Percentiles rank a stretch among this genome's conserved stretches.
These are phyloP conservation scores for Pristionchus mayeri DNA, from an alignment of 2,888 invertebrate species.

Conservation along the genomic window DNA sequence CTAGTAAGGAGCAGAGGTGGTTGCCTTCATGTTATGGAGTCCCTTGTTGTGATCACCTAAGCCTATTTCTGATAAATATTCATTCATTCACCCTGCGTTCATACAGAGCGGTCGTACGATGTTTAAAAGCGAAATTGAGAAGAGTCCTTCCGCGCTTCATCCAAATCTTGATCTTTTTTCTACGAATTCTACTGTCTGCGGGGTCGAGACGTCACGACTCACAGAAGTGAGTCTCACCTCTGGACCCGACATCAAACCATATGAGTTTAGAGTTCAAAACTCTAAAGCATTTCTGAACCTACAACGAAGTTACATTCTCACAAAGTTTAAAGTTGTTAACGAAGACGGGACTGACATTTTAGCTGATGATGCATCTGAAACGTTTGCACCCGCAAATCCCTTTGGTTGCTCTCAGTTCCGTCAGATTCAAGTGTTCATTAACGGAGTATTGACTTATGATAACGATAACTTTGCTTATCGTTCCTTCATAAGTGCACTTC, in stretches of 20 bases:
- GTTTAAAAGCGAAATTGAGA: constrained; percentile 33
- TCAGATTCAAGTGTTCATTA: neutral
- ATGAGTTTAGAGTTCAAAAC: constrained; percentile 22
- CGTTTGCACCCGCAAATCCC: neutral
- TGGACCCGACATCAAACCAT: constrained; percentile 2
- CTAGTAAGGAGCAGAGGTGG: neutral
- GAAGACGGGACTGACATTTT: constrained; percentile 22
- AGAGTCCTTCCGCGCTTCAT: neutral
- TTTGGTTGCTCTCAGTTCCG: neutral
- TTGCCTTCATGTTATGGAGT: neutral
- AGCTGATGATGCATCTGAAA: neutral
- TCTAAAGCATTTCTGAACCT: constrained; percentile 29
- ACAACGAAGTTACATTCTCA: constrained; percentile 8
- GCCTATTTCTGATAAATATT: neutral
- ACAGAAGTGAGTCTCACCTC: constrained; percentile 32
- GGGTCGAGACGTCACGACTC: constrained; percentile 20
- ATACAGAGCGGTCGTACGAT: constrained; percentile 33
- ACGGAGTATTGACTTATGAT: neutral
- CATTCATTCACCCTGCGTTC: constrained; percentile 33
- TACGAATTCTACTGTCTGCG: constrained; percentile 2
- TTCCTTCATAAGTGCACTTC: constrained; percentile 1
- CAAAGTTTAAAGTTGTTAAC: neutral
- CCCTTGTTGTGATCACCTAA: neutral
- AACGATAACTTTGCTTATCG: constrained; percentile 13
- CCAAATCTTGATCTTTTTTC: constrained; percentile 22